phyloP scores from a whole-genome alignment of 2,888 invertebrate genomes.

The Cecidostiba fungosa region DNA sequence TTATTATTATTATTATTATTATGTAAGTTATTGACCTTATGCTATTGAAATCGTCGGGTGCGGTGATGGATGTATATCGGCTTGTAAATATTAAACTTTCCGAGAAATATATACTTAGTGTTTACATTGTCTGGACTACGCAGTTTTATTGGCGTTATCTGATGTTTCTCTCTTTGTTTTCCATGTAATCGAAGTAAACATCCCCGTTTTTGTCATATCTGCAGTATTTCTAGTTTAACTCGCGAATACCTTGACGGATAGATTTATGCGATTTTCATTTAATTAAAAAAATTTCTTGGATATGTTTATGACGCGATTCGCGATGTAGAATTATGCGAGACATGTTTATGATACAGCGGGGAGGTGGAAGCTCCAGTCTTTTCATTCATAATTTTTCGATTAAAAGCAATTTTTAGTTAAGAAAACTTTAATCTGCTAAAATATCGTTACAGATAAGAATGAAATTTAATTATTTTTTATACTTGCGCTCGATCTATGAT shows the following conservation, averaged over 20 bases:
- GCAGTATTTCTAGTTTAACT: too few species aligned
- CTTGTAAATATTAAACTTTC: not conserved
- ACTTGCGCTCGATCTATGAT: not conserved
- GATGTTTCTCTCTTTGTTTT: too few species aligned
- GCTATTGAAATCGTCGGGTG: not conserved
- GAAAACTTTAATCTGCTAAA: too few species aligned
- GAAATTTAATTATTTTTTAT: not conserved
- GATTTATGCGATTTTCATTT: not conserved
- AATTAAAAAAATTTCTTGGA: not conserved
- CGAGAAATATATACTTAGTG: not conserved
- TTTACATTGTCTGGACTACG: not conserved
- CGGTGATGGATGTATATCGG: not conserved
- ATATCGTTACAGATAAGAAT: too few species aligned
- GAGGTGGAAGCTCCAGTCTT: not conserved
- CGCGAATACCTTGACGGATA: not conserved
- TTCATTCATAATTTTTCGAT: not conserved
- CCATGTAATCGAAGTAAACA: too few species aligned
- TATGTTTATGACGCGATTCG: not conserved
- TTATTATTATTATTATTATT: slow-evolving; percentile 10
- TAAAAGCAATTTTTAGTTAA: not conserved
- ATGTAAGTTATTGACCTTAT: slow-evolving; percentile 24
- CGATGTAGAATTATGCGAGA: not conserved
- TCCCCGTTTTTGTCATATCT: too few species aligned
- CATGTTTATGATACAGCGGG: not conserved
- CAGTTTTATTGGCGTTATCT: too few species aligned